phyloP scores from a whole-genome alignment of 2,888 invertebrate species.

The Agelastica alni region DNA sequence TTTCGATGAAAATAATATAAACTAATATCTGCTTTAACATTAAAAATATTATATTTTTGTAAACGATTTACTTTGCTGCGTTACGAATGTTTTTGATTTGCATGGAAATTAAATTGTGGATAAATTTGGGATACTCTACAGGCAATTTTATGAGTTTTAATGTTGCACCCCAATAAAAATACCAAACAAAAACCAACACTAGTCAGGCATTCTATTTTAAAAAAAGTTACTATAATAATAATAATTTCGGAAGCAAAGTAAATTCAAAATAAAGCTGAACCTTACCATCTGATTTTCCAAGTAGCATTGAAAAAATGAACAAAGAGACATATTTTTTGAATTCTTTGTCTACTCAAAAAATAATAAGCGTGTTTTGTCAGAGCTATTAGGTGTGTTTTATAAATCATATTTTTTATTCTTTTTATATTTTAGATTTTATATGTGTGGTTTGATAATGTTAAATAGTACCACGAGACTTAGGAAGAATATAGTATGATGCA shows the following conservation, averaged over 20 bases:
- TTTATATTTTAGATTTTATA: slow-evolving; percentile 7
- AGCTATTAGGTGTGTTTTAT: slow-evolving; percentile 21
- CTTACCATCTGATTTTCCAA: slow-evolving; percentile 59
- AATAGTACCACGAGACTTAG: neutral
- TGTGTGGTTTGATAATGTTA: slow-evolving; percentile 8
- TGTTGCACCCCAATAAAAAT: slow-evolving; percentile 32
- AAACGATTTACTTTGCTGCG: too few species aligned
- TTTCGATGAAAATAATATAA: too few species aligned
- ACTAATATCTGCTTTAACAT: too few species aligned
- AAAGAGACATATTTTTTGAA: slow-evolving; percentile 48
- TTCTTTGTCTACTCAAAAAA: slow-evolving; percentile 40
- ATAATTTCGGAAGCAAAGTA: slow-evolving; percentile 37
- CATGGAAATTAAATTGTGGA: slow-evolving; percentile 28
- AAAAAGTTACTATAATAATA: slow-evolving; percentile 40
- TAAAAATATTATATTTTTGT: too few species aligned
- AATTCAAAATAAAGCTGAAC: slow-evolving; percentile 51
- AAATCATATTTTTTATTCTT: slow-evolving; percentile 2
- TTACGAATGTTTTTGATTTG: too few species aligned
- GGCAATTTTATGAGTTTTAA: too few species aligned
- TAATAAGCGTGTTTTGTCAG: slow-evolving; percentile 42
- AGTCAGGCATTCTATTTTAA: slow-evolving; percentile 47
- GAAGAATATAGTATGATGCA: too few species aligned
- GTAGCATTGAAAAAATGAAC: slow-evolving; percentile 53
- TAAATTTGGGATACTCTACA: slow-evolving; percentile 12
- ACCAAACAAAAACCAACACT: slow-evolving; percentile 40